A percentile compares a stretch with the other conserved stretches of the same genome.
Conservation (phyloP, 2,113 vertebrate species). For the Cranoglanis bouderius region DNA sequence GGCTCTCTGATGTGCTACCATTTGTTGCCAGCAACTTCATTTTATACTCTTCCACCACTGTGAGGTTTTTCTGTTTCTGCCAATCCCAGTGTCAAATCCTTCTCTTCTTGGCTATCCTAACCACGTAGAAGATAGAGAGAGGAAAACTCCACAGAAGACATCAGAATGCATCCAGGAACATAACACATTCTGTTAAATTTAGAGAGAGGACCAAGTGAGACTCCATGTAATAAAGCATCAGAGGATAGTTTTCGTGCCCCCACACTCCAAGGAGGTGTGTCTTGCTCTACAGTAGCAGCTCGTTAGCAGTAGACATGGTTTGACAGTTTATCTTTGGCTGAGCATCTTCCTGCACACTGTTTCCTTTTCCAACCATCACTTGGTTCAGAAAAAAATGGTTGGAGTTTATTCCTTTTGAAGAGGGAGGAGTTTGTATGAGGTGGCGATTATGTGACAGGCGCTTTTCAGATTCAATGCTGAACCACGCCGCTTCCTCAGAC, state of each 20-base stretch:
- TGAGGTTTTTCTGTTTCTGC: background rate
- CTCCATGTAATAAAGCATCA: background rate
- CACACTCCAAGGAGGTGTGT: background rate
- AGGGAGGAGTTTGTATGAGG: background rate
- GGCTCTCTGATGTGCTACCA: background rate
- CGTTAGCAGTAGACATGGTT: background rate
- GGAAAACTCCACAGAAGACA: background rate
- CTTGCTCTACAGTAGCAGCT: background rate
- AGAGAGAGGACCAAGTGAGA: background rate
- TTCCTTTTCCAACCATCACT: background rate
- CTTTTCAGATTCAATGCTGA: background rate
- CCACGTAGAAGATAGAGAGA: background rate
- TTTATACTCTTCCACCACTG: background rate
- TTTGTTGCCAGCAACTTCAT: background rate
- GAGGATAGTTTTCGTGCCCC: background rate
- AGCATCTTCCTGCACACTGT: background rate
- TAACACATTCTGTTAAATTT: background rate
- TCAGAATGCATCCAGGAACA: background rate
- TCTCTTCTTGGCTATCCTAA: background rate
- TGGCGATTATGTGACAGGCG: background rate
- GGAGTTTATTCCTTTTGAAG: background rate
- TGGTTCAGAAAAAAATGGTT: background rate
- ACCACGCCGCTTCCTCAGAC: background rate
- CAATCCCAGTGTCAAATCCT: background rate
- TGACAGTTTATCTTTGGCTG: background rate